Conservation (phyloP, 1,140 invertebrate genomes). For the Bombyx mandarina region DNA sequence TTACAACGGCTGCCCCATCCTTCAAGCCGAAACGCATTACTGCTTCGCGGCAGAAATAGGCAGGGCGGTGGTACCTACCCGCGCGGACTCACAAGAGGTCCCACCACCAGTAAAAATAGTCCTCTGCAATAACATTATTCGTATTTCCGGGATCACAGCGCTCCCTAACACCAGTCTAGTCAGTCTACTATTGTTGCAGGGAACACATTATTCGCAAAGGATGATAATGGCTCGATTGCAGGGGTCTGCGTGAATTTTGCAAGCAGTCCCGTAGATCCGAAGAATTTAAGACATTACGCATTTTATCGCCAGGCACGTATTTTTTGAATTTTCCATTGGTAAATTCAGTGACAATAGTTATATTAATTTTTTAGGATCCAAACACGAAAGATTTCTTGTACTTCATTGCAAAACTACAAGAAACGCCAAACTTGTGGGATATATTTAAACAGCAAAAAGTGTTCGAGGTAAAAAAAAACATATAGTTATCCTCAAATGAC, state of each 20-base stretch:
- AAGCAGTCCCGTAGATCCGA: slow-evolving; percentile 33
- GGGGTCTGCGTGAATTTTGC: slow-evolving; percentile 46
- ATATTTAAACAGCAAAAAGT: slow-evolving; percentile 43
- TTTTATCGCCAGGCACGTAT: slow-evolving; percentile 46
- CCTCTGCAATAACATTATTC: no score
- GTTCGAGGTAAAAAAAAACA: slow-evolving; percentile 35
- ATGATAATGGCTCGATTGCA: slow-evolving; percentile 30
- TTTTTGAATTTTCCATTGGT: not conserved
- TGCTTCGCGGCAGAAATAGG: no score
- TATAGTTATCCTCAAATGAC: not conserved
- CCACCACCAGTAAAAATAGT: no score
- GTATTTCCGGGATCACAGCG: no score
- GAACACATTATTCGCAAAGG: slow-evolving; percentile 39
- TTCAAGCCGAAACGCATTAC: no score
- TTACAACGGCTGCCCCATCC: no score
- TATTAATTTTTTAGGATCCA: slow-evolving; percentile 32
- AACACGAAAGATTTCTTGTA: slow-evolving; percentile 52
- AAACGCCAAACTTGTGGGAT: slow-evolving; percentile 54
- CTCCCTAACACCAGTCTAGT: not conserved
- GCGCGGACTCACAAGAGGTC: no score
- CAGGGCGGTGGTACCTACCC: no score
- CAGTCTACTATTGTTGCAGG: slow-evolving; percentile 22
- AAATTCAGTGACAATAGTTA: not conserved
- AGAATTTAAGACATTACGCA: slow-evolving; percentile 44
- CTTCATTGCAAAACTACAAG: slow-evolving; percentile 50